Conservation (phyloP, 2,113 vertebrate genomes). For the Tretioscincus oriximinensis region DNA sequence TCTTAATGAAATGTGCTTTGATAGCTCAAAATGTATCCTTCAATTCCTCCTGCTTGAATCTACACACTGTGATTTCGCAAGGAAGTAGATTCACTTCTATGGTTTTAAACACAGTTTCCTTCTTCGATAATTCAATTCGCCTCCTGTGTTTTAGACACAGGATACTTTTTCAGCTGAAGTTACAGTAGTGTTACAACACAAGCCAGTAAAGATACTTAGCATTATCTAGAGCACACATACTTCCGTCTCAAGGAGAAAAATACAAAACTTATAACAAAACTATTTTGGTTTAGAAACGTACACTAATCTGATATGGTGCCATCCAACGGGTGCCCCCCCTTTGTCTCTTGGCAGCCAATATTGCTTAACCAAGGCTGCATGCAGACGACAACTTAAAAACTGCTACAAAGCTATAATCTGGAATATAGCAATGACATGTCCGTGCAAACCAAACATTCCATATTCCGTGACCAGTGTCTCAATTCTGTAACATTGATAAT, state of each 20-base stretch:
- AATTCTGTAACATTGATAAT: too few relatives aligned
- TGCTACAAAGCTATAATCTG: too few relatives aligned
- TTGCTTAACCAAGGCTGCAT: too few relatives aligned
- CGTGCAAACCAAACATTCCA: too few relatives aligned
- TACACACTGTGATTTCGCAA: not conserved
- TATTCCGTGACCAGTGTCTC: too few relatives aligned
- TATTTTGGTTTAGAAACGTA: not conserved
- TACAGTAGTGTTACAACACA: constrained; percentile 26
- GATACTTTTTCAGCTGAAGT: constrained; percentile 4
- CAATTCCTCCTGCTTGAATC: too few relatives aligned
- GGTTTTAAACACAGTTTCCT: constrained; percentile 21
- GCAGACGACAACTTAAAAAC: too few relatives aligned
- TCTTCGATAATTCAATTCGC: constrained; percentile 3
- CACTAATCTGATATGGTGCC: not conserved
- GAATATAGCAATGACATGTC: too few relatives aligned
- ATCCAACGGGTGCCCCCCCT: too few relatives aligned
- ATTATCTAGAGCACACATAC: constrained; percentile 2
- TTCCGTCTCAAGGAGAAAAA: constrained; percentile 32
- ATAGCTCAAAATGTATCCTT: too few relatives aligned
- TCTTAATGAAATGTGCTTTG: too few relatives aligned
- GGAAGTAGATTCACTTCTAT: not conserved
- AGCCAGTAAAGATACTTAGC: constrained; percentile 23
- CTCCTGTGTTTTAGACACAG: constrained; percentile 16
- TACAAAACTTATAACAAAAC: not conserved
- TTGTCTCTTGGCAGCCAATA: too few relatives aligned